Evolutionary conservation across 2,888 invertebrate genomes (phyloP), one percentile per base, ranked within the genome.

Genomic region (Catocala fraxini): DNA sequence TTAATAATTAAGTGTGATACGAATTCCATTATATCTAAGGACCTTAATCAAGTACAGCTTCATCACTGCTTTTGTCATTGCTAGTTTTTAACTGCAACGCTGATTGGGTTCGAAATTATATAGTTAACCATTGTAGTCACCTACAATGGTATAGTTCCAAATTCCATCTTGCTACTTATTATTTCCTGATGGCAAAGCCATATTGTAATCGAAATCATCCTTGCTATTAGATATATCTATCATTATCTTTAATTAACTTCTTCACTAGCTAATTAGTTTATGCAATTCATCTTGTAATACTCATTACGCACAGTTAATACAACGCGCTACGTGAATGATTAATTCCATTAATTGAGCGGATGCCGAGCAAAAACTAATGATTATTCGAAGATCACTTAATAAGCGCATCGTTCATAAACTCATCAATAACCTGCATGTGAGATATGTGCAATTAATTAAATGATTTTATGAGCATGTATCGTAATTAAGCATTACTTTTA

Each of bases 211-310:
- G 35, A 6, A 39, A 4, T 9, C 35, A 4, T 6, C 7, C 35
- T 39, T 39, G 35, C 35, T 39, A 39, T 39, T 7, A 39, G 6
- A 9, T 39, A 39, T 39, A 7, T 9, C 35, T 39, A 39, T 39
- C n/a, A 55, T 55, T 48, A 41, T 15, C 13, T 43, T 35, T 48
- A n/a, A 49, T 13, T 10, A 10, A 43, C 11, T 4, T n/a, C 10
- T 51, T 46, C 34, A 49, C 35, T 49, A 46, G 33, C 47, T 63
- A 63, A 61, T 70, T 63, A 63, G 10, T 62, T 71, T 61, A 43
- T 46, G 63, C 49, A 67, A 67, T 70, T 51, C 0, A 65, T 65
- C 49, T 62, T 59, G 13, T 39, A 60, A 34, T 7, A 42, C 49
- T 61, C 49, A 67, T 67, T 63, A 67, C 39, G 45, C 51, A 56